phyloP scores from a whole-genome alignment of 1,140 invertebrate species.

The Trigoniulus corallinus region DNA sequence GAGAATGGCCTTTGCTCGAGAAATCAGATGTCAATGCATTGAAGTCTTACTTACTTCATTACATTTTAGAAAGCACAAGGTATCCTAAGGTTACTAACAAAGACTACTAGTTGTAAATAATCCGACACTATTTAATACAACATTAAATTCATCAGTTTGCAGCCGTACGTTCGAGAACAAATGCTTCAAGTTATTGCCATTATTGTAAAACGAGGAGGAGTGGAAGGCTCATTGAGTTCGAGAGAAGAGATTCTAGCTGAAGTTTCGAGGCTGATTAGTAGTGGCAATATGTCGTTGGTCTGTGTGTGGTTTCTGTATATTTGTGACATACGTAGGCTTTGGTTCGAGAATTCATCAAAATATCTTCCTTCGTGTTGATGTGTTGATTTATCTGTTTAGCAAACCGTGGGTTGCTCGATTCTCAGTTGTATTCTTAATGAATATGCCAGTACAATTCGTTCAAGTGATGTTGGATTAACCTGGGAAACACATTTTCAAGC shows the following conservation, averaged over 20 bases:
- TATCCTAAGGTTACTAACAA: constrained; percentile 12
- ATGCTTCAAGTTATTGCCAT: constrained; percentile 51
- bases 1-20: constrained; percentile 56
- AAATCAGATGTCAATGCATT: constrained; percentile 48
- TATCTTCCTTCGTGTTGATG: too few relatives aligned
- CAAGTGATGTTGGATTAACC: constrained; percentile 63
- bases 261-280: constrained; percentile 48
- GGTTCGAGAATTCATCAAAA: background rate
- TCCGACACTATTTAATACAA: too few relatives aligned
- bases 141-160: constrained; percentile 20
- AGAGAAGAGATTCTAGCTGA: constrained; percentile 50
- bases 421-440: constrained; percentile 68
- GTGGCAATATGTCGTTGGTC: constrained; percentile 30
- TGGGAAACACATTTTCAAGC: constrained; percentile 71
- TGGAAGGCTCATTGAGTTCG: constrained; percentile 49
- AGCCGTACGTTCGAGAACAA: constrained; percentile 29
- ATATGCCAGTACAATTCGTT: constrained; percentile 66
- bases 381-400: constrained; percentile 12
- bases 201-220: constrained; percentile 62
- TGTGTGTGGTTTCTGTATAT: constrained; percentile 14
- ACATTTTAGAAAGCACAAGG: constrained; percentile 47
- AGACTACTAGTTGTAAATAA: too few relatives aligned
- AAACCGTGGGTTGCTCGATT: constrained; percentile 56
- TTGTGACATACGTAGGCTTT: background rate
- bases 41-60: constrained; percentile 59